Percentiles rank a stretch among this genome's conserved stretches.
Conservation (phyloP, 2,888 invertebrate genomes). For the Danaus chrysippus region DNA sequence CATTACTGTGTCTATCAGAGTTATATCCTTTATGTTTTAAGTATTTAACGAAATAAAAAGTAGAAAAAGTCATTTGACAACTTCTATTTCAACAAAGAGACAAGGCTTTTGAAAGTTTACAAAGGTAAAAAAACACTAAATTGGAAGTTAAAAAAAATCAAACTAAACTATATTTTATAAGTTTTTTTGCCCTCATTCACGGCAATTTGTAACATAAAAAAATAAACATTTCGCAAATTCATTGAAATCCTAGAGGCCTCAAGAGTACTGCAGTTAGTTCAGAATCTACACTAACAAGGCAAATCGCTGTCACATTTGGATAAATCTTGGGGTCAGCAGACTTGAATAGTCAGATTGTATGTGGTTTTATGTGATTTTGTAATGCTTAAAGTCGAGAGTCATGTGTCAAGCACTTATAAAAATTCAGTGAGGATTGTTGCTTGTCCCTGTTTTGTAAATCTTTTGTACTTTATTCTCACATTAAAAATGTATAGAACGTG, state of each 20-base stretch:
- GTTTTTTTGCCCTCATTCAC: too few relatives aligned
- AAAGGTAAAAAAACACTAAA: too few relatives aligned
- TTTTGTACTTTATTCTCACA: background rate
- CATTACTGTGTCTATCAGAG: too few relatives aligned
- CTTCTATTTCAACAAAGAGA: too few relatives aligned
- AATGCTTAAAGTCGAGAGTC: slow-evolving; percentile 26
- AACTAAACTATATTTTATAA: too few relatives aligned
- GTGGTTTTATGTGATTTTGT: slow-evolving; percentile 28
- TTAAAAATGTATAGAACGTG: background rate
- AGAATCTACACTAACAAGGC: slow-evolving; percentile 55
- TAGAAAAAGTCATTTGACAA: too few relatives aligned
- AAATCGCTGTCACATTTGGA: slow-evolving; percentile 48
- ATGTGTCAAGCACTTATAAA: slow-evolving; percentile 26
- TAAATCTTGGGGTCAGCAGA: slow-evolving; percentile 47
- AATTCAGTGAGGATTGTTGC: slow-evolving; percentile 16
- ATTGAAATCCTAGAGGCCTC: slow-evolving; percentile 12
- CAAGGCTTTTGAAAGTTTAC: too few relatives aligned
- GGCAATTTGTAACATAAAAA: slow-evolving; percentile 1
- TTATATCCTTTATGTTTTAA: too few relatives aligned
- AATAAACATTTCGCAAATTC: slow-evolving; percentile 10
- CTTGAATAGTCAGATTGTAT: slow-evolving; percentile 25
- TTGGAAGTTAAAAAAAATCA: too few relatives aligned
- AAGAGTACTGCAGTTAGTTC: slow-evolving; percentile 42
- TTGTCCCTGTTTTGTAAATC: slow-evolving; percentile 11
- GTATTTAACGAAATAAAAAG: too few relatives aligned